Base-by-base conservation (phyloP, 1,140 invertebrate genomes). In the Drosophila arizonae region DNA sequence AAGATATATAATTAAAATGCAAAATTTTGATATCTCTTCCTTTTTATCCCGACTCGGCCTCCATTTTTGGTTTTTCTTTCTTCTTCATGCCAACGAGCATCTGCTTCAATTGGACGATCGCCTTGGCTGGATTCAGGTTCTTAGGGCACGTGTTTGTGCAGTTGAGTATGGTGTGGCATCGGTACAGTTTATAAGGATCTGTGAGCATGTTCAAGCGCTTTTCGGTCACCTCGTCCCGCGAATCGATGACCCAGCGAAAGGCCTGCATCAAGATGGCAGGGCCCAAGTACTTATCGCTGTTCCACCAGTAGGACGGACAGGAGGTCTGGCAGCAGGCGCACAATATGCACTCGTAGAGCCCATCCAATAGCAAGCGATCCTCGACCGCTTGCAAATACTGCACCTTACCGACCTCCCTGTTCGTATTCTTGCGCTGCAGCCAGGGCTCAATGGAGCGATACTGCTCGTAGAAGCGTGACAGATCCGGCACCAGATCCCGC, bases 241-340 rank as follows among this genome's bases (percentile, higher is more conserved):
- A 99, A 92, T 99, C 98, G 79, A 99, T 97, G 52, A 99, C 97
- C 98, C 98, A 99, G 77, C 98, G 95, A 81, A 96, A 97, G 4
- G 95, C 95, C 92, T 98, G 98, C 97, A 99, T 97, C 11, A 99
- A 93, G 6, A 98, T 97, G 11, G 98, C 98, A 1, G 98, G 98
- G 0, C 98, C 98, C 33, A 99, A 94, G 92, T 98, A 99, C 86
- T 98, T 98, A 87, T 99, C 97, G 4, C 96, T 95, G 91, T 99
- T 99, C 98, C 98, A 99, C 98, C 98, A 99, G 92, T 99, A 99
- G 8, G 96, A 97, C 0, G 98, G 98, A 81, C 98, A 99, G 17
- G 97, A 96, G 6, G 98, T 98, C 50, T 96, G 97, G 86, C 98
- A 99, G 92, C 98, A 99, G 64, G 98, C 98, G 93, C 98, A 99